These are phyloP conservation scores for Pocota personata DNA, from an alignment of 2,888 invertebrate genomes.

Conservation along the genomic window DNA sequence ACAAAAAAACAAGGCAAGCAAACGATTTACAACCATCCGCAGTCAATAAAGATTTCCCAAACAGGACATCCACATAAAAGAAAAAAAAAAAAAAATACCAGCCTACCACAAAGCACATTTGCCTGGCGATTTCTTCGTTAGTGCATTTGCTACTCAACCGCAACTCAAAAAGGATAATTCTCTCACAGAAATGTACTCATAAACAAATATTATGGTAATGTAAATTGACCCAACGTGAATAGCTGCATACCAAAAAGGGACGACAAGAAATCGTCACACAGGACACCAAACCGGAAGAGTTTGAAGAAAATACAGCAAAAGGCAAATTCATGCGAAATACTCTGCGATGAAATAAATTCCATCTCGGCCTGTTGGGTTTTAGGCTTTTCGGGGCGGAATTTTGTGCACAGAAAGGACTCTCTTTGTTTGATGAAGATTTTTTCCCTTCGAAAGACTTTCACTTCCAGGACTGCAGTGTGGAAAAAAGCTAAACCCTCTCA, in stretches of 20 bases:
- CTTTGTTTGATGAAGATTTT: not conserved
- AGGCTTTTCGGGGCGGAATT: not conserved
- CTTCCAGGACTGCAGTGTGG: not conserved
- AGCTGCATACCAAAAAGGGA: not conserved
- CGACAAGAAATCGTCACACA: conserved; percentile 1
- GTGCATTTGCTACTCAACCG: conserved; percentile 63
- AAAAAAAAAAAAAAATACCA: not conserved
- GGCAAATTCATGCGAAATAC: not conserved
- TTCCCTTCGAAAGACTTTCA: not conserved
- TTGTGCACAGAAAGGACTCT: not conserved
- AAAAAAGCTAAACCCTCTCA: not conserved
- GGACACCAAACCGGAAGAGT: conserved; percentile 20
- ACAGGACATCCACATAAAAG: conserved; percentile 28
- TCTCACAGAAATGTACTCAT: conserved; percentile 58
- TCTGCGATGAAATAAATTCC: conserved; percentile 12
- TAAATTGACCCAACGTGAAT: conserved; percentile 52
- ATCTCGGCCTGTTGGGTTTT: not conserved
- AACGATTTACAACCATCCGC: conserved; percentile 67
- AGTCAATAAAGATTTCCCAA: conserved; percentile 69
- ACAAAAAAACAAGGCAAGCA: conserved; percentile 34
- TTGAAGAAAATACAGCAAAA: not conserved
- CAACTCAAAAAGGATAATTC: conserved; percentile 57
- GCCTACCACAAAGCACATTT: conserved; percentile 44
- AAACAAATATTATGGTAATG: conserved; percentile 68
- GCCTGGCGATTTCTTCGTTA: conserved; percentile 22